Evolutionary conservation across 1,140 invertebrate genomes (phyloP).

Genomic region (Cotesia typhae): DNA sequence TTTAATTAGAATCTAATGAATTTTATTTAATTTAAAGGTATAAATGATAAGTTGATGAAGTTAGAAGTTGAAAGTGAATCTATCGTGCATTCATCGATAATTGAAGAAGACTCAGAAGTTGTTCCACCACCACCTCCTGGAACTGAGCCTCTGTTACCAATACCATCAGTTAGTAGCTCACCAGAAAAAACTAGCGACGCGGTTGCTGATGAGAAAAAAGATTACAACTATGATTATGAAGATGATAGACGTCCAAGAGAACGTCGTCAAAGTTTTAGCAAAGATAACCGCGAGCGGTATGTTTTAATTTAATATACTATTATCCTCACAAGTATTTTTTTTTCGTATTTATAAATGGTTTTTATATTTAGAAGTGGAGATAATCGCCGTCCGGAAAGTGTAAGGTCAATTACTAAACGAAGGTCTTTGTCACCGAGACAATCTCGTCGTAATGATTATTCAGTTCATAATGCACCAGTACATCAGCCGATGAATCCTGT

Average conservation of each 20-base stretch:
- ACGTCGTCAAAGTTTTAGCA: conserved; percentile 59
- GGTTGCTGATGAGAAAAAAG: conserved; percentile 50
- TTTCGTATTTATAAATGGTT: conserved; percentile 17
- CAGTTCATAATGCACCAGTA: conserved; percentile 42
- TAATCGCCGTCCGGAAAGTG: conserved; percentile 54
- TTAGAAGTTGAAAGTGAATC: conserved; percentile 50
- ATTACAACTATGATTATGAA: conserved; percentile 47
- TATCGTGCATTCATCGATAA: conserved; percentile 46
- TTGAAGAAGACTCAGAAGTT: conserved; percentile 59
- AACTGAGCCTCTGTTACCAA: conserved; percentile 62
- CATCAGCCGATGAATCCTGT: conserved; percentile 54
- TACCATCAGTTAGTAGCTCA: conserved; percentile 51
- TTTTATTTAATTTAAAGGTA: conserved; percentile 41
- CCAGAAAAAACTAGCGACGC: conserved; percentile 49
- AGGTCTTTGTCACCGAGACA: conserved; percentile 59
- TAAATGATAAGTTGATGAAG: conserved; percentile 50
- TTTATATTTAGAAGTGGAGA: conserved; percentile 51
- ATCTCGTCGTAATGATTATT: conserved; percentile 56
- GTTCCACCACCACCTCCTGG: conserved; percentile 59
- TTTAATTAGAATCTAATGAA: no score
- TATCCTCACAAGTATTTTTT: conserved; percentile 2
- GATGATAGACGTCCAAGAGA: conserved; percentile 56
- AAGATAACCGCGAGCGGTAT: conserved; percentile 61
- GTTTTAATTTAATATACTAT: conserved; percentile 16
- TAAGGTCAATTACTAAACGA: conserved; percentile 54